Conservation (phyloP, 1,140 invertebrate species). For the Aphelenchoides fujianensis region DNA sequence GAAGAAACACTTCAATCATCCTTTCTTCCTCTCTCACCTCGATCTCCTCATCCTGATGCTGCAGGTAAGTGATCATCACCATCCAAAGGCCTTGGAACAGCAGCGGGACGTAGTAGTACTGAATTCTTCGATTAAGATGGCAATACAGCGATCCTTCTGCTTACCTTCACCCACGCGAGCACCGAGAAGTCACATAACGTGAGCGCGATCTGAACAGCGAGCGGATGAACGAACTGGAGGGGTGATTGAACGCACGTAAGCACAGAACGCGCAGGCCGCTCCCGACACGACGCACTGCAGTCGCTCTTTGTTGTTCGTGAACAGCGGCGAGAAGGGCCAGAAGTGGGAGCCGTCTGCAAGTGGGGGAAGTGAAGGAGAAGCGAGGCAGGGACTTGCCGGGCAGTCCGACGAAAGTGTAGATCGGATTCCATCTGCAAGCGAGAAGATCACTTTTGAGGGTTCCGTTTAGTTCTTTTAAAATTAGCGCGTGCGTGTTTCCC, state of each 20-base stretch:
- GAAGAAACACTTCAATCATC: too few relatives aligned
- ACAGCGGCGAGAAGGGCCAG: conserved; percentile 51
- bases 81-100: conserved; percentile 61
- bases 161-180: too few relatives aligned
- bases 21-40: too few relatives aligned
- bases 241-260: conserved; percentile 27
- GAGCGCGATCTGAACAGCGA: neutral
- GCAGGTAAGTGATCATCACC: conserved; percentile 64
- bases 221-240: too few relatives aligned
- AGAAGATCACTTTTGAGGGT: too few relatives aligned
- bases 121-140: too few relatives aligned
- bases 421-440: conserved; percentile 55
- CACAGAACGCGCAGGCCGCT: conserved; percentile 31
- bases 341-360: conserved; percentile 52
- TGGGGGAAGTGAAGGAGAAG: too few relatives aligned
- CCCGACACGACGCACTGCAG: conserved; percentile 46
- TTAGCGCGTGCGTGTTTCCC: too few relatives aligned
- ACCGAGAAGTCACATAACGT: conserved; percentile 35
- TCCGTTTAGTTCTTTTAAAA: too few relatives aligned
- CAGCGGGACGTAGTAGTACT: conserved; percentile 62
- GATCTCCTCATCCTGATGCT: conserved; percentile 63
- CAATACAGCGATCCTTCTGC: too few relatives aligned
- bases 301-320: conserved; percentile 45
- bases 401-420: conserved; percentile 56
- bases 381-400: too few relatives aligned